Evolutionary conservation across 2,888 invertebrate species (phyloP), one percentile per base, ranked within the genome.

Genomic region (Gastrophysa polygoni): DNA sequence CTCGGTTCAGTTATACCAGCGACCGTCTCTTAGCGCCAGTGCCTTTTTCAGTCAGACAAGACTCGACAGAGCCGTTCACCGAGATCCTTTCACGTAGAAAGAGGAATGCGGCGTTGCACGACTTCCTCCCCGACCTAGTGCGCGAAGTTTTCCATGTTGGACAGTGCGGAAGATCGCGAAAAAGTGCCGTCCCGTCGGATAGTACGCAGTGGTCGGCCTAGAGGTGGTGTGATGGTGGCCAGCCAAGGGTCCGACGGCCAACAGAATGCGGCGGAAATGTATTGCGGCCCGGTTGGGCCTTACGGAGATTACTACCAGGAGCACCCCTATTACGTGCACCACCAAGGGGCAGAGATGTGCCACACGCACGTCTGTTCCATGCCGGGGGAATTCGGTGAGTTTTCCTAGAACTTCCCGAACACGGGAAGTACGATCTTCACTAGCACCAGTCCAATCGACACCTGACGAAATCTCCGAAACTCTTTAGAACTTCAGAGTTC

Each of bases 341-440:
- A 38, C 14, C 73, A 55, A 43, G 58, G 71, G 43, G 75, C 76
- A 17, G 87, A 87, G 78, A 84, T 87, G 82, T 89, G 89, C 76
- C 86, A 87, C 70, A 87, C 89, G 66, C 88, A 88, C 76, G 86
- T 90, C 84, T 90, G 90, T 83, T 86, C 89, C 68, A 85, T 91
- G 80, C 90, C 90, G 76, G 85, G 89, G 74, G 90, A 90, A 81
- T 91, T 88, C 82, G 90, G 91, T 91, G 82, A 86, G 88, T 56
- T n/a, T n/a, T n/a, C 14, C 14, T 38, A 7, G 24, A 24, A 24
- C n/a, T n/a, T n/a, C n/a, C n/a, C n/a, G n/a, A n/a, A n/a, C n/a
- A n/a, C n/a, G n/a, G n/a, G n/a, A n/a, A n/a, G n/a, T n/a, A 24
- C 4, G 24, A 24, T 24, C 24, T 24, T 24, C n/a, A n/a, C n/a